These are phyloP conservation scores for Coturnix japonica DNA, from an alignment of 2,113 vertebrate genomes.

Conservation along the genomic window DNA sequence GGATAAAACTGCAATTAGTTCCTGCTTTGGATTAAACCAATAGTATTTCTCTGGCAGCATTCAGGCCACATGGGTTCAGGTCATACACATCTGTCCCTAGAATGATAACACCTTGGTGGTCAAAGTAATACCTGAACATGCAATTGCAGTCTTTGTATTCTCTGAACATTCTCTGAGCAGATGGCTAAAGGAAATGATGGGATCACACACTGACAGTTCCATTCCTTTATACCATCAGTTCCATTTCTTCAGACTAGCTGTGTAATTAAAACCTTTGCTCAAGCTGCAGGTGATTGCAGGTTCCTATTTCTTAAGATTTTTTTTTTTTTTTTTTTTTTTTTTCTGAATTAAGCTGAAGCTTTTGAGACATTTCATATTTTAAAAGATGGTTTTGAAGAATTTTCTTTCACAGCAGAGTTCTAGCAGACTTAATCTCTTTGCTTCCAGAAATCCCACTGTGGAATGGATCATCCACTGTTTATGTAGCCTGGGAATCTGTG, in stretches of 20 bases:
- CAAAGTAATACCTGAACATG: neutral
- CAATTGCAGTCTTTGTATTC: neutral
- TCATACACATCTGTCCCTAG: neutral
- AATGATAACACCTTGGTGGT: neutral
- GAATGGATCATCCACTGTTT: neutral
- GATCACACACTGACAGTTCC: neutral
- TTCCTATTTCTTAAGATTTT: neutral
- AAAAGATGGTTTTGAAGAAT: neutral
- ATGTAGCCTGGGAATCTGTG: neutral
- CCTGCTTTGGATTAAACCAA: neutral
- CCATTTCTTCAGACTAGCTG: neutral
- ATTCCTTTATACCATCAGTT: neutral
- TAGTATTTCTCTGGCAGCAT: neutral
- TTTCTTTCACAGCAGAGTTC: neutral
- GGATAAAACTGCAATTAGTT: neutral
- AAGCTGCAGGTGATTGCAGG: neutral
- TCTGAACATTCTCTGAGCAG: neutral
- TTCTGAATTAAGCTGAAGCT: neutral
- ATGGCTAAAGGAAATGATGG: neutral
- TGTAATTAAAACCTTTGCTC: neutral
- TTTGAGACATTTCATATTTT: neutral
- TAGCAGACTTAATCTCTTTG: neutral
- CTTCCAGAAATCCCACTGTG: neutral
- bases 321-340: neutral
- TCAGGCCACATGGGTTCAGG: neutral